phyloP scores from a whole-genome alignment of 1,140 invertebrate genomes.

The Galleria mellonella region DNA sequence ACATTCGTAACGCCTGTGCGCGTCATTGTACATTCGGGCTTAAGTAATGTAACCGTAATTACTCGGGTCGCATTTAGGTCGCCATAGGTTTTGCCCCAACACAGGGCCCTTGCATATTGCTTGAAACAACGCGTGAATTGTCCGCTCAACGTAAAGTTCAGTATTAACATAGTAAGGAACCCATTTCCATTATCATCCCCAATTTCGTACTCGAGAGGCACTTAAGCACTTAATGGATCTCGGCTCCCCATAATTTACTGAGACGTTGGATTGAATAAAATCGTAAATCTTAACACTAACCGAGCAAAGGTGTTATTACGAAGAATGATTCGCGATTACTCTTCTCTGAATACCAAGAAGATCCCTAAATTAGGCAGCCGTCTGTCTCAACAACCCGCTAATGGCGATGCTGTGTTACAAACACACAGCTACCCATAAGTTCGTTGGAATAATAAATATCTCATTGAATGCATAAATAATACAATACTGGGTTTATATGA shows the following conservation, averaged over 20 bases:
- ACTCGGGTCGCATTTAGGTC: conserved; percentile 23
- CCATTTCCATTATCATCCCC: conserved; percentile 68
- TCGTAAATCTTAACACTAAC: conserved; percentile 63
- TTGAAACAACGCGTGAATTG: conserved; percentile 43
- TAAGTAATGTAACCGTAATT: conserved; percentile 20
- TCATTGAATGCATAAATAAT: too few species aligned
- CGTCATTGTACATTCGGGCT: conserved; percentile 1
- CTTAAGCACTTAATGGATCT: conserved; percentile 67
- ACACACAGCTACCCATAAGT: too few species aligned
- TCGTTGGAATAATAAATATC: too few species aligned
- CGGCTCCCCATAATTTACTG: conserved; percentile 60
- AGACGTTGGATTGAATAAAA: conserved; percentile 66
- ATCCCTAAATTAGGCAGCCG: conserved; percentile 6
- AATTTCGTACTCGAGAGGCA: conserved; percentile 65
- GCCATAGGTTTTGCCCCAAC: conserved; percentile 22
- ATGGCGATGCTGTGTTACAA: too few species aligned
- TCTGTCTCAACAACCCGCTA: not conserved
- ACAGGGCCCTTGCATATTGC: conserved; percentile 29
- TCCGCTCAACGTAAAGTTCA: conserved; percentile 40
- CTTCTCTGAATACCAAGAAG: conserved; percentile 23
- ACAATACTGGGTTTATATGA: too few species aligned
- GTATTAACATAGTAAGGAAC: conserved; percentile 65
- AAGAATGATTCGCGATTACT: conserved; percentile 49
- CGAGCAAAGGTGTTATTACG: conserved; percentile 47
- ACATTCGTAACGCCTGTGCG: not conserved